Evolutionary conservation across 2,797 vertebrate species (phyloP).

Genomic region (Xerus rutilus): DNA sequence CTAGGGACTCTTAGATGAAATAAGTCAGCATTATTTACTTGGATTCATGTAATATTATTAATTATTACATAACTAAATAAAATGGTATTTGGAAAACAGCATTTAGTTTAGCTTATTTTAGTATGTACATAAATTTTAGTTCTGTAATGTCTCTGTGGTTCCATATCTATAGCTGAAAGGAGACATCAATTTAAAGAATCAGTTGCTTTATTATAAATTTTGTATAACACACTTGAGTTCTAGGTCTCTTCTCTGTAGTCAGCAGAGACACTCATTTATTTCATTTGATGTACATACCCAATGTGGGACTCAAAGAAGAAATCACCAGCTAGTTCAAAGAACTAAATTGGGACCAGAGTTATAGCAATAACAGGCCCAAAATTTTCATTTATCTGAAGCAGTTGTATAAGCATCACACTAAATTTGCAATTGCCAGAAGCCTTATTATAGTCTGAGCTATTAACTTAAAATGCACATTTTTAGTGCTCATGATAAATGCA

Average conservation of each 20-base stretch:
- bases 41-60: background rate
- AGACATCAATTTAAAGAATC: background rate
- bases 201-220: background rate
- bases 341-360: background rate
- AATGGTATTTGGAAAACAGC: background rate
- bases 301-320: background rate
- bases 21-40: slow-evolving; percentile 10
- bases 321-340: background rate
- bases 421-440: slow-evolving; percentile 77
- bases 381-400: slow-evolving; percentile 22
- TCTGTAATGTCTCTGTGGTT: background rate
- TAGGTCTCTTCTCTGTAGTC: background rate
- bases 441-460: slow-evolving; percentile 82
- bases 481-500: slow-evolving; percentile 81
- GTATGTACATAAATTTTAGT: background rate
- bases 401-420: slow-evolving; percentile 63
- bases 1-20: background rate
- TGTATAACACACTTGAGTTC: background rate
- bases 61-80: background rate
- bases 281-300: background rate
- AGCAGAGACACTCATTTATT: background rate
- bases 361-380: slow-evolving; percentile 62
- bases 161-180: background rate
- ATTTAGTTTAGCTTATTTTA: background rate
- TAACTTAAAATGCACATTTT: slow-evolving; percentile 83